Base-by-base conservation (phyloP, 2,113 vertebrate genomes). In the Atherinomorus stipes region DNA sequence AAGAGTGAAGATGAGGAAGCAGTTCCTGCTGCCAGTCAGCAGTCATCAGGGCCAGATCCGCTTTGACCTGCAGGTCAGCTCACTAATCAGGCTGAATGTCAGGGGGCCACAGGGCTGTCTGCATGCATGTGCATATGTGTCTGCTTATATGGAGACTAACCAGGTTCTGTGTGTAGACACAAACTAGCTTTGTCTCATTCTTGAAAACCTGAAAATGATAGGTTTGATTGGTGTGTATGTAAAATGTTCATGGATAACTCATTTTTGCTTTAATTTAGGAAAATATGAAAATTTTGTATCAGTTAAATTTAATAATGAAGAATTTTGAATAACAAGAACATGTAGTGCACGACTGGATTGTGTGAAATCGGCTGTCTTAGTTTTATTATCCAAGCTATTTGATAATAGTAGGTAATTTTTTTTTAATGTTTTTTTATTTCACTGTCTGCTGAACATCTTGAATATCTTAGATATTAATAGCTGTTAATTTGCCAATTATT, bases 21-120 rank as follows among this genome's bases (percentile, higher is more conserved):
- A 71, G 80, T 88, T 90, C 89, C 91, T 85, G 89, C 82, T 87
- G 88, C 80, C 63, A 76, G 74, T 88, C 86, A 88, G 74, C 82
- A 85, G 78, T 87, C 85, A 90, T 88, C 88, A 86, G 86, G 84
- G 85, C 81, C 87, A 85, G 86, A 88, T 87, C 86, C 64, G 71
- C 71, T 25, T 54, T 86, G 85, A 88, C 85, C 88, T 19, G 58
- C 64, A 61, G 90, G 90, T 92, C 88, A 91, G 57, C 80, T 84
- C 78, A 78, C 83, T 90, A 91, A 90, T 92, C 89, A 88, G 82
- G 42, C 79, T 88, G 89, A 90, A 85, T 87, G 90, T 89, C 85
- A 78, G 73, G 66, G 9, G 53, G 84, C 51, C 78, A 78, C 51
- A 26, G 23, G 57, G 62, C 25, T 54, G n/a, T 18, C 38, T 71